Conservation (phyloP, 2,113 vertebrate species). For the Canis aureus region DNA sequence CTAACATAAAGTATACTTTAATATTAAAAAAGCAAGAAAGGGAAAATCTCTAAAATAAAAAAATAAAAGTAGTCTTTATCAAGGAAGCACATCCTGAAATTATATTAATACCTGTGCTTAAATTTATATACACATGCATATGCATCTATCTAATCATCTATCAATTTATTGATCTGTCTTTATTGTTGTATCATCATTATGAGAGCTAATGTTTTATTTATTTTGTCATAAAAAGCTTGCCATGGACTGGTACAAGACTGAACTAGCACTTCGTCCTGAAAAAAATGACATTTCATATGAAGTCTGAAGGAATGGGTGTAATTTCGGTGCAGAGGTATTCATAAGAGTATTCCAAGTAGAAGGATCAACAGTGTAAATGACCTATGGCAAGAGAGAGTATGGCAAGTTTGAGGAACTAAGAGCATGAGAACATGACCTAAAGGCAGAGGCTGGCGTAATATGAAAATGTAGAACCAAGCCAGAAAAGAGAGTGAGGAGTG, state of each 20-base stretch:
- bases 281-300: not conserved
- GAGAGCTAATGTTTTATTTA: not conserved
- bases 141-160: not conserved
- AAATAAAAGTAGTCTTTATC: not conserved
- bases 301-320: not conserved
- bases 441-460: not conserved
- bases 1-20: not conserved
- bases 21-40: not conserved
- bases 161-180: not conserved
- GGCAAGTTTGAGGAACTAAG: not conserved
- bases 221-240: not conserved
- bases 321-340: not conserved
- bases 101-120: not conserved
- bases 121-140: not conserved
- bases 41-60: not conserved
- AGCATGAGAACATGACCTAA: not conserved
- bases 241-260: not conserved
- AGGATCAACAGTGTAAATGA: not conserved
- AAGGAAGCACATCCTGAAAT: not conserved
- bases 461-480: not conserved
- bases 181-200: not conserved
- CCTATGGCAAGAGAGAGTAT: not conserved
- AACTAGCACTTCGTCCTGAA: not conserved
- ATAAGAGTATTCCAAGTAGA: not conserved
- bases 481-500: fast-evolving